phyloP scores from a whole-genome alignment of 2,797 vertebrate species.

The Rhadinocentrus ornatus region DNA sequence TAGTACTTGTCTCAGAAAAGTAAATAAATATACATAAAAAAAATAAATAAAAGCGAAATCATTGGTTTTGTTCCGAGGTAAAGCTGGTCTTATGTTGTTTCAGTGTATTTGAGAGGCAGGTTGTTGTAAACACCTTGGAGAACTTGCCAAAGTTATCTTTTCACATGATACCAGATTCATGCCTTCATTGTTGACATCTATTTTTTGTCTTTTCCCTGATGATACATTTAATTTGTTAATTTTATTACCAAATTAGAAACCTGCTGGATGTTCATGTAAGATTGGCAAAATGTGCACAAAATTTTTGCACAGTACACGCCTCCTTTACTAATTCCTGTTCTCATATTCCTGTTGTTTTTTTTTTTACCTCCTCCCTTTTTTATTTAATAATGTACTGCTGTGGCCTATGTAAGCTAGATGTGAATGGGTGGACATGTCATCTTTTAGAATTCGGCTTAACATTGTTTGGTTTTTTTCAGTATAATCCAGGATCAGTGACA shows the following conservation, averaged over 20 bases:
- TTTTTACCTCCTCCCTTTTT: background rate
- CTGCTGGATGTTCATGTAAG: background rate
- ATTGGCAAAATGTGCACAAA: too few relatives aligned
- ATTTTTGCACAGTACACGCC: too few relatives aligned
- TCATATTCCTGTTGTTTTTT: background rate
- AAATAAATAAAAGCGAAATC: too few relatives aligned
- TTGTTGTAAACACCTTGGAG: too few relatives aligned
- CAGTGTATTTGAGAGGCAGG: too few relatives aligned
- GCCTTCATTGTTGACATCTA: background rate
- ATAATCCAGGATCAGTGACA: constrained; percentile 57
- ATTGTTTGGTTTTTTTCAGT: constrained; percentile 43
- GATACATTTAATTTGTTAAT: background rate
- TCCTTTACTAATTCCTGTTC: background rate
- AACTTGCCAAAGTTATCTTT: too few relatives aligned
- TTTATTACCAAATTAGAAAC: background rate
- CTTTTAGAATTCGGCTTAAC: constrained; percentile 51
- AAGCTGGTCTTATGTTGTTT: too few relatives aligned
- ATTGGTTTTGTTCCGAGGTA: too few relatives aligned
- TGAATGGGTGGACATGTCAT: constrained; percentile 16
- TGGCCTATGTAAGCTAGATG: constrained; percentile 15
- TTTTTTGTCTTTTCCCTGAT: background rate
- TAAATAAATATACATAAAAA: too few relatives aligned
- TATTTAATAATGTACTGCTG: background rate
- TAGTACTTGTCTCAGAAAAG: background rate
- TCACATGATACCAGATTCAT: background rate